Conservation (phyloP, 2,888 invertebrate genomes). For the Microplitis manilae region DNA sequence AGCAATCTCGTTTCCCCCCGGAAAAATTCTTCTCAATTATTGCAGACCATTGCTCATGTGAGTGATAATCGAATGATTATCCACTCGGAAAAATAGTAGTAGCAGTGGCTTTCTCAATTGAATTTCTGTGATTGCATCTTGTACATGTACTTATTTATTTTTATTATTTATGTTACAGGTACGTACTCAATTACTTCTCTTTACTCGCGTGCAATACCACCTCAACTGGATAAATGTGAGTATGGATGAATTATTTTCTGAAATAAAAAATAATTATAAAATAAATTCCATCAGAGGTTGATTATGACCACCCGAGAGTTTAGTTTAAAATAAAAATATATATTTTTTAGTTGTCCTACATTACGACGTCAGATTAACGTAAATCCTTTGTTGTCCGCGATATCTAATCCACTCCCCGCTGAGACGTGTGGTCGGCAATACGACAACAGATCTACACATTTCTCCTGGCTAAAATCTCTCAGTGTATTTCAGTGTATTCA, state of each 20-base stretch:
- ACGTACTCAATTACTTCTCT: constrained; percentile 46
- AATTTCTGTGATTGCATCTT: constrained; percentile 31
- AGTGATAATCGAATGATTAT: constrained; percentile 38
- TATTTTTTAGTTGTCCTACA: constrained; percentile 31
- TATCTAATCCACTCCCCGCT: constrained; percentile 49
- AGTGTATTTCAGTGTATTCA: neutral
- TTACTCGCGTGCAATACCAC: constrained; percentile 18
- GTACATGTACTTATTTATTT: constrained; percentile 47
- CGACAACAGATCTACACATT: constrained; percentile 19
- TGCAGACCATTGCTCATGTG: constrained; percentile 38
- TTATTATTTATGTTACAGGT: constrained; percentile 54
- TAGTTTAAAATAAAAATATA: constrained; percentile 24
- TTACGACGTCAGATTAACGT: constrained; percentile 20
- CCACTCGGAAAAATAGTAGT: constrained; percentile 29
- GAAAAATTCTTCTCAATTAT: constrained; percentile 38
- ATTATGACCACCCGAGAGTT: too few species aligned
- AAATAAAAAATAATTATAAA: too few species aligned
- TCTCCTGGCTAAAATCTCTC: constrained; percentile 13
- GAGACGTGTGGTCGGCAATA: constrained; percentile 17
- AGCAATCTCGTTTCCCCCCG: constrained; percentile 20
- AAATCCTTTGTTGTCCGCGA: constrained; percentile 30
- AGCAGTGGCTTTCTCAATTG: constrained; percentile 18
- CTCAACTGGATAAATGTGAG: neutral
- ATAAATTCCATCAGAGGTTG: too few species aligned
- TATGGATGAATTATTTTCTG: too few species aligned